Evolutionary conservation across 2,888 invertebrate genomes (phyloP).

Genomic region (Shargacucullia verbasci): DNA sequence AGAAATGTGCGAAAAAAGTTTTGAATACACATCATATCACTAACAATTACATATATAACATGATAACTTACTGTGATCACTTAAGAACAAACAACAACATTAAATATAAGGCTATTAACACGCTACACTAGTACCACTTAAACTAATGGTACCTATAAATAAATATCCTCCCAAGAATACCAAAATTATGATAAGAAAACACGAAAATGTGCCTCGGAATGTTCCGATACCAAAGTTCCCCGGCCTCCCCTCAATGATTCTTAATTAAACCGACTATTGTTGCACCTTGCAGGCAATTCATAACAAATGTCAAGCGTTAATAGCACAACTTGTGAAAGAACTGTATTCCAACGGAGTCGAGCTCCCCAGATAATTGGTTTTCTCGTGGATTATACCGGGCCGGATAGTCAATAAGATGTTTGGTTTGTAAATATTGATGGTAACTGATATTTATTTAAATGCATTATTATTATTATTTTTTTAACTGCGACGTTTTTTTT

Average conservation of each 20-base stretch:
- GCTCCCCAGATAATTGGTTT: conserved; percentile 76
- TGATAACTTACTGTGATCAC: conserved; percentile 20
- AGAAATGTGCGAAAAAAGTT: too few species aligned
- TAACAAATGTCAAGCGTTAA: conserved; percentile 79
- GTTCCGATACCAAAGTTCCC: conserved; percentile 51
- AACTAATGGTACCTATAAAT: conserved; percentile 41
- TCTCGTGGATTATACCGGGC: conserved; percentile 43
- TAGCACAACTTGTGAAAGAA: conserved; percentile 72
- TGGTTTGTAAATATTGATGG: too few species aligned
- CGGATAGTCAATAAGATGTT: conserved; percentile 22
- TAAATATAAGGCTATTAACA: conserved; percentile 29
- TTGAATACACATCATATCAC: too few species aligned
- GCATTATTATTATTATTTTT: too few species aligned
- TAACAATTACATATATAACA: not conserved
- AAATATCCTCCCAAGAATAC: conserved; percentile 24
- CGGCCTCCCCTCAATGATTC: conserved; percentile 67
- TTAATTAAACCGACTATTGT: conserved; percentile 81
- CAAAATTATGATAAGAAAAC: conserved; percentile 51
- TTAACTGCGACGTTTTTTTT: too few species aligned
- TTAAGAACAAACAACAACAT: conserved; percentile 18
- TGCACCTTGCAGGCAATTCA: conserved; percentile 80
- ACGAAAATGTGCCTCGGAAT: conserved; percentile 33
- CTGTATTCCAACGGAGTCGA: conserved; percentile 62
- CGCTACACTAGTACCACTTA: conserved; percentile 37
- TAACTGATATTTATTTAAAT: too few species aligned